Base-by-base conservation (phyloP, 1,140 invertebrate genomes). In the Globodera rostochiensis region DNA sequence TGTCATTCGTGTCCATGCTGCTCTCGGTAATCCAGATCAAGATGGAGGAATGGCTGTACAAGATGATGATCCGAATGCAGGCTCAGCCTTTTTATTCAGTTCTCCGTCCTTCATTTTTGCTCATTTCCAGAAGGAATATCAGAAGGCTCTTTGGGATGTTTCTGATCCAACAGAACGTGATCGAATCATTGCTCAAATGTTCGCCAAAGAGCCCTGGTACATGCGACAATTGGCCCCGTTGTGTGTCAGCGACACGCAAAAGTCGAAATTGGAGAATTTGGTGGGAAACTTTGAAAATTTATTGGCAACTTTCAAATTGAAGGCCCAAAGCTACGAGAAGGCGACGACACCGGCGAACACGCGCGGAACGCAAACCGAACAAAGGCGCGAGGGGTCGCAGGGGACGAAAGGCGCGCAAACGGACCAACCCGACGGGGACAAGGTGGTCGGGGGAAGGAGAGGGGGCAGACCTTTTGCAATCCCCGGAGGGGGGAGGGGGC, bases 31-130 rank as follows among this genome's bases (percentile, higher is more conserved):
- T 84, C 71, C 80, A 88, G 81, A 90, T 89, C 74, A 89, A 88
- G 75, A 88, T 89, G 77, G 89, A 90, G 82, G 88, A 90, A 75
- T 90, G 85, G 88, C 76, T 89, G 13, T 90, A 88, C 75, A 71
- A 82, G 15, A 82, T 89, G 84, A 84, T 89, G 46, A 84, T 88
- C 57, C 80, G 80, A 73, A 88, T 88, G 86, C 86, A 85, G 82
- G 86, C 80, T 45, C 11, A 11, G 3, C 47, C 6, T 73, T 85
- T 60, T 60, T 53, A 21, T 2, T 36, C 73, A n/a, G 25, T 53
- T 49, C 21, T 78, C 13, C 21, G 49, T 78, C 50, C 49, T 36
- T 11, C 19, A 46, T 19, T 36, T 73, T 73, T 50, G 57, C 19
- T 46, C 79, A 13, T 50, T 71, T 87, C 21, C 79, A 88, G 82